phyloP scores from a whole-genome alignment of 2,888 invertebrate genomes.

The Drosophila yooni region DNA sequence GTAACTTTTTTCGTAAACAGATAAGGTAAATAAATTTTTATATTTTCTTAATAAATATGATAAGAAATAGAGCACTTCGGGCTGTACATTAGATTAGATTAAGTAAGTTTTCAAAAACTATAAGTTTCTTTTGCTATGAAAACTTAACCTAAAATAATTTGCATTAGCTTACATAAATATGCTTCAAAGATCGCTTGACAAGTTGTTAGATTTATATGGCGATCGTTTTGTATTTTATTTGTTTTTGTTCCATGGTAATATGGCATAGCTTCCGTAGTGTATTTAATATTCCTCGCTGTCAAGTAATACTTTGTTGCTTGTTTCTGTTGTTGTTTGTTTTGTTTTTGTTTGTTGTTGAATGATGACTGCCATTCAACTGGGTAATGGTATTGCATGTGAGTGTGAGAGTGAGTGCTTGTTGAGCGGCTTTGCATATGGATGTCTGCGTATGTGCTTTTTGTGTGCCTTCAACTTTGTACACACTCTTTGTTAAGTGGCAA shows the following conservation, averaged over 20 bases:
- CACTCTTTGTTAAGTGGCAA: conserved; percentile 29
- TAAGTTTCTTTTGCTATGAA: not conserved
- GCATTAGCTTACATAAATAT: not conserved
- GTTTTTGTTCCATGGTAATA: not conserved
- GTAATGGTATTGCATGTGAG: conserved; percentile 45
- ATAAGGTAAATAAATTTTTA: not conserved
- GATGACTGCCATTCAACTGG: conserved; percentile 63
- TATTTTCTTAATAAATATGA: not conserved
- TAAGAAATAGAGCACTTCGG: not conserved
- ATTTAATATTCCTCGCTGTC: not conserved
- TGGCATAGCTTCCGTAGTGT: not conserved
- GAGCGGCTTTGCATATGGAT: conserved; percentile 41
- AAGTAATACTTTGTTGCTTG: conserved; percentile 7
- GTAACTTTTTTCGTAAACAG: not conserved
- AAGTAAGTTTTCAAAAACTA: not conserved
- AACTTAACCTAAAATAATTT: not conserved
- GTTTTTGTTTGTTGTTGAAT: conserved; percentile 47
- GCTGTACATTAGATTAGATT: not conserved
- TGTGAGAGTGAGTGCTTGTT: conserved; percentile 27
- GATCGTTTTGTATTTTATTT: not conserved
- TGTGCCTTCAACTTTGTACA: conserved; percentile 52
- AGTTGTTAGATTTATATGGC: not conserved
- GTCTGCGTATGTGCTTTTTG: conserved; percentile 31
- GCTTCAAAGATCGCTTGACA: not conserved
- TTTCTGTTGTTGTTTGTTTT: conserved; percentile 12